Evolutionary conservation across 2,113 vertebrate species (phyloP).

Genomic region (Ctenomys sociabilis): DNA sequence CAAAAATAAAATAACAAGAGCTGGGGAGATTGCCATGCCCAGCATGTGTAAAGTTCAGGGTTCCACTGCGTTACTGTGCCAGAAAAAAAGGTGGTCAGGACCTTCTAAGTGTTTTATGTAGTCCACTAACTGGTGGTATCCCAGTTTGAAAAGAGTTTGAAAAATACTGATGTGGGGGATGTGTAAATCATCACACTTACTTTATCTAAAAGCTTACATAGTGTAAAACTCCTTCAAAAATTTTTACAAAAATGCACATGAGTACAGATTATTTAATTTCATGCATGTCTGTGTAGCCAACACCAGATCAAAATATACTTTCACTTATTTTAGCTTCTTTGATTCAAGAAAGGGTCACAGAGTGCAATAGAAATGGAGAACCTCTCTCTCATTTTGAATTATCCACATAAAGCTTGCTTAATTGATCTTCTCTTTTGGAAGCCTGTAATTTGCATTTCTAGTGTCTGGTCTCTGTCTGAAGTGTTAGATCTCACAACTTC

Average conservation of each 20-base stretch:
- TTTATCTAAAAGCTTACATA: neutral
- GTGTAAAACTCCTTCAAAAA: neutral
- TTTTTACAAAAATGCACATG: neutral
- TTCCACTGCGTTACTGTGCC: neutral
- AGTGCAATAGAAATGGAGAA: slow-evolving; percentile 3
- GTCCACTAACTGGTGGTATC: neutral
- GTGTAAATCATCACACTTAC: slow-evolving; percentile 41
- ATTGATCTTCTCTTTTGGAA: neutral
- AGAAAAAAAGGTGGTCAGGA: neutral
- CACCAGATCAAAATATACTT: slow-evolving; percentile 18
- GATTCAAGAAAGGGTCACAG: slow-evolving; percentile 19
- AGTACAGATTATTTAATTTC: slow-evolving; percentile 40
- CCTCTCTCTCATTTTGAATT: slow-evolving; percentile 28
- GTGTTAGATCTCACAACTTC: neutral
- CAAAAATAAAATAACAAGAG: neutral
- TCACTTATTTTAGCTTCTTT: slow-evolving; percentile 30
- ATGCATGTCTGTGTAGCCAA: neutral
- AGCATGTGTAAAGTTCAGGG: neutral
- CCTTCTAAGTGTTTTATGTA: neutral
- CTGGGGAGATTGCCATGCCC: neutral
- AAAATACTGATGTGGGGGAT: neutral
- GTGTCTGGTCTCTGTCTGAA: neutral
- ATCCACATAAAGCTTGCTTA: neutral
- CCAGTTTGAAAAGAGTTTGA: neutral
- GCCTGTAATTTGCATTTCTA: neutral